Evolutionary conservation across 2,113 vertebrate genomes (phyloP).

Genomic region (Ctenomys sociabilis): DNA sequence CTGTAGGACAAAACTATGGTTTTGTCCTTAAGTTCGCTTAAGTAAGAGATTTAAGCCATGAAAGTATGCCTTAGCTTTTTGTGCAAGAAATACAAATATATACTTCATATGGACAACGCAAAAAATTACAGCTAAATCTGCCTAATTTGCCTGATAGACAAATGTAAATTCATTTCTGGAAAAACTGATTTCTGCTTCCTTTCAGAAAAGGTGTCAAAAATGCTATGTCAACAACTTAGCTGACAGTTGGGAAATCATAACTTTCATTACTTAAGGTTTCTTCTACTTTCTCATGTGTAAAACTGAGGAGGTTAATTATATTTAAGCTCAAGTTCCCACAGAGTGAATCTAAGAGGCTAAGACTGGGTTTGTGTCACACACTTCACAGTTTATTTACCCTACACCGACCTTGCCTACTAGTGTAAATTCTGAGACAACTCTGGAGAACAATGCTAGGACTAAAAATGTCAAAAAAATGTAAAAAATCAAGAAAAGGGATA

Average conservation of each 20-base stretch:
- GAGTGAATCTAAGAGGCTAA: not conserved
- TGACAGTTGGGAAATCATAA: not conserved
- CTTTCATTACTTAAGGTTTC: not conserved
- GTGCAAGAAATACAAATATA: slow-evolving; percentile 21
- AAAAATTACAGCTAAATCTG: slow-evolving; percentile 13
- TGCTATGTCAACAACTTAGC: not conserved
- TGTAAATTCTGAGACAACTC: slow-evolving; percentile 12
- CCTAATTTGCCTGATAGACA: not conserved
- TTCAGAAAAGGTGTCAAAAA: slow-evolving; percentile 15
- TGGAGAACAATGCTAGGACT: not conserved
- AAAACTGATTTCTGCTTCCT: slow-evolving; percentile 50
- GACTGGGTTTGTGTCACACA: not conserved
- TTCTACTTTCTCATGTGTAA: not conserved
- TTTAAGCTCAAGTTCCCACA: slow-evolving; percentile 15
- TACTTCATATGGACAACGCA: not conserved
- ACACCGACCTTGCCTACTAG: not conserved
- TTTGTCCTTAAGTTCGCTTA: slow-evolving; percentile 50
- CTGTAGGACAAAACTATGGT: not conserved
- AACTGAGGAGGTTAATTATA: not conserved
- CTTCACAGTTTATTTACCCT: slow-evolving; percentile 11
- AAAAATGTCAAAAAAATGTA: slow-evolving; percentile 1
- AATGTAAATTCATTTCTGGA: slow-evolving; percentile 5
- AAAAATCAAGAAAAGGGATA: slow-evolving; percentile 16
- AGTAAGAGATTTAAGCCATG: slow-evolving; percentile 31
- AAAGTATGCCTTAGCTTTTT: not conserved